A percentile compares a stretch with the other conserved stretches of the same genome.
Conservation (phyloP, 92 coral and sea anemone species). For the Pocillopora grandis region DNA sequence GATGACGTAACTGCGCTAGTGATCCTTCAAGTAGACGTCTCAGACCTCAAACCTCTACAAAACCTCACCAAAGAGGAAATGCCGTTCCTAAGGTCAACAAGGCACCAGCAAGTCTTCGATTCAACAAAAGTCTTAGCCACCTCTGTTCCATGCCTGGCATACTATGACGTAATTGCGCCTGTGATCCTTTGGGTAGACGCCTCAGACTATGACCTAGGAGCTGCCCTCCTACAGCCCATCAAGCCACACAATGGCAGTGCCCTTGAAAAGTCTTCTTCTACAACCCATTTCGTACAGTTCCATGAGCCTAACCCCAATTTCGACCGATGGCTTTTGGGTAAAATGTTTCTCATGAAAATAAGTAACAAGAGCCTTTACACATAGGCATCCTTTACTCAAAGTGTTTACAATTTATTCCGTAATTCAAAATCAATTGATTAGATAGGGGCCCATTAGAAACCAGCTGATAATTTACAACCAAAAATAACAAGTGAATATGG, state of each 20-base stretch:
- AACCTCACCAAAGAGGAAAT: neutral
- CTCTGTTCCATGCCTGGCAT: slow-evolving; percentile 52
- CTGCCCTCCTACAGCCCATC: slow-evolving; percentile 39
- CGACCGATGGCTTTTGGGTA: too few species aligned
- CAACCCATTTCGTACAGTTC: slow-evolving; percentile 56
- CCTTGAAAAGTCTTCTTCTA: slow-evolving; percentile 33
- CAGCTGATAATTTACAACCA: too few species aligned
- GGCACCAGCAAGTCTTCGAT: slow-evolving; percentile 47
- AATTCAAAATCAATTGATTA: too few species aligned
- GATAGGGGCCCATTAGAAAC: too few species aligned
- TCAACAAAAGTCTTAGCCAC: slow-evolving; percentile 48
- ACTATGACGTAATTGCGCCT: slow-evolving; percentile 48
- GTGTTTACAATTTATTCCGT: too few species aligned
- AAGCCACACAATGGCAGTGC: slow-evolving; percentile 7
- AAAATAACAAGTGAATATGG: too few species aligned
- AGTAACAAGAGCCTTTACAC: too few species aligned
- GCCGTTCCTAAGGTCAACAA: slow-evolving; percentile 45
- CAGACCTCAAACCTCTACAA: too few species aligned
- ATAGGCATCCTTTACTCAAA: too few species aligned
- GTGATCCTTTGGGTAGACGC: slow-evolving; percentile 60
- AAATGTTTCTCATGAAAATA: too few species aligned
- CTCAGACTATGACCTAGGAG: slow-evolving; percentile 42
- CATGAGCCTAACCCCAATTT: slow-evolving; percentile 26
- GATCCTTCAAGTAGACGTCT: slow-evolving; percentile 30
- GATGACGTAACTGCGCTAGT: slow-evolving; percentile 47